Conservation (phyloP, 2,888 invertebrate species). For the Tortricodes alternella region DNA sequence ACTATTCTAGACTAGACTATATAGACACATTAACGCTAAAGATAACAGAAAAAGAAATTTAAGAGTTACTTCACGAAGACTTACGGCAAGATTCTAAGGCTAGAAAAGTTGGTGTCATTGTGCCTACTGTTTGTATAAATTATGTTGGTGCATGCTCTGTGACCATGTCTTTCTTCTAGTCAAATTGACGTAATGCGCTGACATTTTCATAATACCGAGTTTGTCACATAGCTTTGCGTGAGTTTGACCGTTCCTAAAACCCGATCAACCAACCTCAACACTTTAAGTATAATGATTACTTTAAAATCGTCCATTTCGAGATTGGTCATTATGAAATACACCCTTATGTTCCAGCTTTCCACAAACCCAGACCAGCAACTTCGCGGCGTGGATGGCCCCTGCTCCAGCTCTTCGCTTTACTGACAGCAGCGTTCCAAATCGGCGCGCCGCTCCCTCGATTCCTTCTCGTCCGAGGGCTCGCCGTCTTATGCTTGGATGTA, state of each 20-base stretch:
- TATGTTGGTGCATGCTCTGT: constrained; percentile 18
- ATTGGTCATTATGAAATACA: too few relatives aligned
- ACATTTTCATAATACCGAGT: neutral
- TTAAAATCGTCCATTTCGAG: neutral
- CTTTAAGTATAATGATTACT: neutral
- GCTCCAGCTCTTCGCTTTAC: constrained; percentile 77
- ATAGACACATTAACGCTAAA: too few relatives aligned
- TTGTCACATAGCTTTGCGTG: neutral
- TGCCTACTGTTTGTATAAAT: constrained; percentile 14
- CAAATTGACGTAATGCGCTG: neutral
- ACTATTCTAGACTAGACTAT: neutral
- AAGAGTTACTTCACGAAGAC: too few relatives aligned
- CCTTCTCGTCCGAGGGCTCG: constrained; percentile 67
- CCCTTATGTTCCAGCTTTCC: constrained; percentile 54
- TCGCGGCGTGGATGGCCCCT: constrained; percentile 76
- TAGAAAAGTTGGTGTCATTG: constrained; percentile 7
- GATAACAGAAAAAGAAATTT: neutral
- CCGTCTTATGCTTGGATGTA: constrained; percentile 78
- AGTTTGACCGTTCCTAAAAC: neutral
- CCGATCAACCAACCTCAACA: neutral
- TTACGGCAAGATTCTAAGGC: too few relatives aligned
- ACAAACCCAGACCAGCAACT: constrained; percentile 64
- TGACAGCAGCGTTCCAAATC: constrained; percentile 66
- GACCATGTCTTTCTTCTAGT: constrained; percentile 5
- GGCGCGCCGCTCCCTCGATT: constrained; percentile 64